Conservation (phyloP, 2,113 vertebrate species). For the Aegithalos caudatus region DNA sequence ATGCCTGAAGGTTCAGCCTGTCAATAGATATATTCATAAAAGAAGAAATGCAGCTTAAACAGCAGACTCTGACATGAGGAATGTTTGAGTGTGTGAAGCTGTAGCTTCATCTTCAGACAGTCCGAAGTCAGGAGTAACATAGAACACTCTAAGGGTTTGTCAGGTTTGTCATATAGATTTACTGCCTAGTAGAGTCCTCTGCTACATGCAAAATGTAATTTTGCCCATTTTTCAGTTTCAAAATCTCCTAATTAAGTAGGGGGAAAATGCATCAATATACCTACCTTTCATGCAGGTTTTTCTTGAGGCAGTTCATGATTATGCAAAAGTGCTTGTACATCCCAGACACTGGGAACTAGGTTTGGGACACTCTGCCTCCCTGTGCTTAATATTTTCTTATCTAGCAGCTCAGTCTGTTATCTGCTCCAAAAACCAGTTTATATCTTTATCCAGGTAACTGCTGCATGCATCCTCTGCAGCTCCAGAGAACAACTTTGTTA, state of each 20-base stretch:
- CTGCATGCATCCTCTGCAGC: background rate
- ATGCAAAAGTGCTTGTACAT: background rate
- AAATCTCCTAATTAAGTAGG: background rate
- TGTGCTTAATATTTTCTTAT: background rate
- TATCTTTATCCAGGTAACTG: background rate
- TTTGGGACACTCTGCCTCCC: background rate
- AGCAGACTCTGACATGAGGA: background rate
- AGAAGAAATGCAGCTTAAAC: background rate
- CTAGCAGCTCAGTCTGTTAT: background rate
- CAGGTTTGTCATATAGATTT: background rate
- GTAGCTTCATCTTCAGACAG: background rate
- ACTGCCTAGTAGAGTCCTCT: background rate
- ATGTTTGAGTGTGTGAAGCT: background rate
- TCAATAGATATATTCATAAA: background rate
- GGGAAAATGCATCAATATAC: background rate
- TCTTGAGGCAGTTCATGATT: background rate
- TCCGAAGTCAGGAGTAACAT: accelerated
- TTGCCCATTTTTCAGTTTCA: background rate
- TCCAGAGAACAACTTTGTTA: background rate
- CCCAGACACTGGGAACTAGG: background rate
- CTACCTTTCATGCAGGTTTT: background rate
- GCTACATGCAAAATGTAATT: background rate
- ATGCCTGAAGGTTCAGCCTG: background rate
- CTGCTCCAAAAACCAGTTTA: background rate
- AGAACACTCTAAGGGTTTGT: background rate